Evolutionary conservation across 2,888 invertebrate species (phyloP).

Genomic region (Dendrolimus pini): DNA sequence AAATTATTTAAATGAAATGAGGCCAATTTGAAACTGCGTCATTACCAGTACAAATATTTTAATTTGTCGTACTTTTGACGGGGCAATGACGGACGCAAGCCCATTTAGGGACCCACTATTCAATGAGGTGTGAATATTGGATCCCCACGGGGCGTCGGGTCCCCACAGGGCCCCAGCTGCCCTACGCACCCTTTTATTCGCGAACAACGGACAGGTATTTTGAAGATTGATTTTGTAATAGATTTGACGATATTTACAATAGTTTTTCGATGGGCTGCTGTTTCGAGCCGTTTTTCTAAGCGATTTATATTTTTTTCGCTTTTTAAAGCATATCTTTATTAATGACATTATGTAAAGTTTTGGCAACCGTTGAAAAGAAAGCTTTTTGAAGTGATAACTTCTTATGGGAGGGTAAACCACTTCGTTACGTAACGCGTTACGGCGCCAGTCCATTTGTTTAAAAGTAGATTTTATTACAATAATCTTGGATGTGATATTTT

Average conservation of each 20-base stretch:
- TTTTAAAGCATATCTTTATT: too few relatives aligned
- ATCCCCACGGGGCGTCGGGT: constrained; percentile 53
- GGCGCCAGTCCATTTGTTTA: too few relatives aligned
- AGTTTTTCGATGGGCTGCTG: background rate
- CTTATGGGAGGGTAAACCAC: too few relatives aligned
- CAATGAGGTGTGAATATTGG: constrained; percentile 76
- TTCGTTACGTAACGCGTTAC: too few relatives aligned
- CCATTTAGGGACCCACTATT: constrained; percentile 51
- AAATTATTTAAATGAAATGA: constrained; percentile 10
- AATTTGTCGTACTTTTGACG: constrained; percentile 41
- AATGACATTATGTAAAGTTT: too few relatives aligned
- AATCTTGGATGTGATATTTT: too few relatives aligned
- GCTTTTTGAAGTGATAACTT: too few relatives aligned
- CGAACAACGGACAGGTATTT: constrained; percentile 59
- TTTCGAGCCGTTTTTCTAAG: too few relatives aligned
- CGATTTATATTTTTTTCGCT: background rate
- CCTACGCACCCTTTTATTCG: constrained; percentile 40
- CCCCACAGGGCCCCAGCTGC: constrained; percentile 60
- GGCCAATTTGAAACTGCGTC: constrained; percentile 34
- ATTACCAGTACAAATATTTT: constrained; percentile 28
- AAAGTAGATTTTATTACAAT: too few relatives aligned
- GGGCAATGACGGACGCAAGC: constrained; percentile 51
- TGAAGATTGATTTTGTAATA: background rate
- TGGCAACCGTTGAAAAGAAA: too few relatives aligned
- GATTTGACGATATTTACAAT: background rate